Base-by-base conservation (phyloP, 2,888 invertebrate species). In the Heliconius ethilla region DNA sequence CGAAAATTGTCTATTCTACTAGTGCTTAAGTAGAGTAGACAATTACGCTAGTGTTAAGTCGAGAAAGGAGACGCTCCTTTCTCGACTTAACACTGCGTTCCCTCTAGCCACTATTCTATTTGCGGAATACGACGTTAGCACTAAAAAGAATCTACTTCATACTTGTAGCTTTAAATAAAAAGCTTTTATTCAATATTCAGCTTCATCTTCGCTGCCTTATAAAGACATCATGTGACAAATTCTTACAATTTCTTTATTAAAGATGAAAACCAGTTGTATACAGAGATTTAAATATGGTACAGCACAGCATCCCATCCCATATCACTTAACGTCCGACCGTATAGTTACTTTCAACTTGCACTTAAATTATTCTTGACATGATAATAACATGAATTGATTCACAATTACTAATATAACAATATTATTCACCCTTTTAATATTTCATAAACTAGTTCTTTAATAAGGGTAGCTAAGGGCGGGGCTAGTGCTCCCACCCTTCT, bases 361-460 rank as follows among this genome's bases (percentile, higher is more conserved):
- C 88, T 86, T 87, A 91, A 91, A 94, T 92, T 89, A 89, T 87
- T 88, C 79, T 86, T 92, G 93, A 93, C 93, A 91, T 90, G 89
- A 90, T 93, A 92, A 94, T 93, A 93, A 92, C 89, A 87, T 84
- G 88, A 89, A 91, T 90, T 89, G 89, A 90, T 91, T 90, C 89
- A 89, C 90, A 89, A 92, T 92, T 91, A 90, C 88, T 88, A 87
- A 86, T 87, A 88, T 89, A 88, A 88, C 88, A 88, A 81, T 84
- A 81, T 87, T 88, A 87, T 86, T 85, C 86, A 86, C 86, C 88
- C 90, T 90, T 73, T 90, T 90, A 88, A 92, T 90, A 90, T 90
- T 90, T 89, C 87, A 90, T 89, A 91, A 91, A 91, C 91, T 89
- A 88, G 92, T 92, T 90, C 86, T 80, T 79, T 81, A 81, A 82